Percentiles rank a stretch among this genome's conserved stretches.
phyloP scores from a whole-genome alignment of 2,113 vertebrate genomes.

The Tursiops truncatus region DNA sequence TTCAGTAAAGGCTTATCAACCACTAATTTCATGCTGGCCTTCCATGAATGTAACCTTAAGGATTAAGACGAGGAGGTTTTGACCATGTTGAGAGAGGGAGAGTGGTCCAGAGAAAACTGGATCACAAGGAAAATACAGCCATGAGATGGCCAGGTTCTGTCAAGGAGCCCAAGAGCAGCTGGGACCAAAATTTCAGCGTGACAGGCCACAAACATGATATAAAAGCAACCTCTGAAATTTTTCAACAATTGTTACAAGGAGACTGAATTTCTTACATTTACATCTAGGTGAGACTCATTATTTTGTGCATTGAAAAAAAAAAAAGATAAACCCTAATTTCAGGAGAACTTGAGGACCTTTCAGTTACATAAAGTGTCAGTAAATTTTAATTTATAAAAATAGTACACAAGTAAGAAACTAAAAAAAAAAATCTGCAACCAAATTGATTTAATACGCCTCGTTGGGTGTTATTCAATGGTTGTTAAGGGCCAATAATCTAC shows the following conservation, averaged over 20 bases:
- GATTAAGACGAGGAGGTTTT: neutral
- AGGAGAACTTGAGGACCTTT: neutral
- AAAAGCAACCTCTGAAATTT: neutral
- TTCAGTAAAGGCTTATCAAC: neutral
- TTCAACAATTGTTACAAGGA: neutral
- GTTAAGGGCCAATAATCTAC: neutral
- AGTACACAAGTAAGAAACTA: neutral
- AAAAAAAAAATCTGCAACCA: neutral
- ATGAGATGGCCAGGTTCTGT: neutral
- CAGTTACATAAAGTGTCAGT: neutral
- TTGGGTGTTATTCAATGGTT: neutral
- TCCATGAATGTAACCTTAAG: neutral
- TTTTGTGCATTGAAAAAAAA: neutral
- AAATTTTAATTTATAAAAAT: slow-evolving; percentile 5
- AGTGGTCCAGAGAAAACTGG: neutral
- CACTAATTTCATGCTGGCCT: neutral
- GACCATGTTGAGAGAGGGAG: neutral
- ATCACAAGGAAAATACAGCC: neutral
- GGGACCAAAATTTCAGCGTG: neutral
- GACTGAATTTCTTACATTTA: neutral
- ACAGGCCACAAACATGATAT: neutral
- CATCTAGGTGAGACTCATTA: neutral
- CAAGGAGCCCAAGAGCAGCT: neutral
- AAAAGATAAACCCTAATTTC: neutral
- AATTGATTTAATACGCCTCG: neutral